Evolutionary conservation across 2,888 invertebrate species (phyloP), one percentile per base, ranked within the genome.

Genomic region (Limnephilus lunatus): DNA sequence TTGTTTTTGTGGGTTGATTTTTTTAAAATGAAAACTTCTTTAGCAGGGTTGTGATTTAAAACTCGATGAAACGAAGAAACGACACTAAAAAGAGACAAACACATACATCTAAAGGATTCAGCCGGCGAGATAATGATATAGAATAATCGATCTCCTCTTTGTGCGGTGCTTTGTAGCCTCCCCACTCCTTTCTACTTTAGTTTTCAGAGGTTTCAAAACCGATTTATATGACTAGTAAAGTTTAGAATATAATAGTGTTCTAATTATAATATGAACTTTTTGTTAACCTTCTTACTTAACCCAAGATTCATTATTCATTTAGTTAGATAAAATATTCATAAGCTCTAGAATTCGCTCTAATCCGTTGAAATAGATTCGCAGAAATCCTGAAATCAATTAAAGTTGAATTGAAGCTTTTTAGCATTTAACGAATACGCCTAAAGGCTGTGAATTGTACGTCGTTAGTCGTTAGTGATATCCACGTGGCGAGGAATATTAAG

Each of bases 401-500:
- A 25, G 35, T 15, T 83, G 19, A 83, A 32, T 25, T 35, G 35
- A 39, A 83, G 83, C 25, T 83, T 83, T 25, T 83, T 35, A 32
- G 32, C 35, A 32, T 39, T 83, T 83, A 83, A 83, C 83, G 35
- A 83, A 83, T 83, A 39, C 83, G 32, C 35, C 35, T 5, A 15
- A 30, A 83, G 30, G 19, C 83, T 83, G 83, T 35, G 35, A 83
- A 83, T 83, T 35, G 83, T 25, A 35, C 83, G 25, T 83, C 83
- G 25, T 83, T 83, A 83, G 83, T 39, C 83, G 35, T 83, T 83
- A 83, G 83, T 39, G 83, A 83, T 83, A 39, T 83, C 35, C 35
- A 35, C 83, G 82, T 83, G 35, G 35, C 35, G 83, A 25, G 19
- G 83, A 83, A 83, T 83, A 83, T 35, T 83, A 83, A 83, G 83